phyloP scores from a whole-genome alignment of 2,888 invertebrate genomes.

The Temnothorax ravouxi region DNA sequence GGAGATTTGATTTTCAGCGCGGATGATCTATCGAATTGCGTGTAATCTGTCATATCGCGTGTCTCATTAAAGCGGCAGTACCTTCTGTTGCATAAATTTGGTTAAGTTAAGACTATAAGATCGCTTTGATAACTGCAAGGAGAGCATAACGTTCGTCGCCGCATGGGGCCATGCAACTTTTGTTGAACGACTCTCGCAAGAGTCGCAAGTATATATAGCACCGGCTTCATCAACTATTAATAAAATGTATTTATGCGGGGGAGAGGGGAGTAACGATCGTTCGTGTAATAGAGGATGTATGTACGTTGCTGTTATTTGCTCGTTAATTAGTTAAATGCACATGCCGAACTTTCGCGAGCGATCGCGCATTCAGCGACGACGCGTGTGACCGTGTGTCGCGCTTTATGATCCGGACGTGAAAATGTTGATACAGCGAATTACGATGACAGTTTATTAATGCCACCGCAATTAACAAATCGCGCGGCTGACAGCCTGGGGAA shows the following conservation, averaged over 20 bases:
- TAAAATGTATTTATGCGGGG: slow-evolving; percentile 28
- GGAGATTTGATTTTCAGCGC: background rate
- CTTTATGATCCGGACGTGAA: slow-evolving; percentile 2
- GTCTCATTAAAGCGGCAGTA: slow-evolving; percentile 16
- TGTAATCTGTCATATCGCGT: background rate
- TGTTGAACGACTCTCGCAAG: slow-evolving; percentile 4
- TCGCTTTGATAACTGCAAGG: slow-evolving; percentile 12
- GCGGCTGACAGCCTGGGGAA: background rate
- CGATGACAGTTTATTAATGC: slow-evolving; percentile 35
- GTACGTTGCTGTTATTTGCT: slow-evolving; percentile 38
- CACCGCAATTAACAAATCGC: slow-evolving; percentile 30
- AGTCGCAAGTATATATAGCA: background rate
- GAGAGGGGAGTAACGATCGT: background rate
- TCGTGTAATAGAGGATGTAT: slow-evolving; percentile 22
- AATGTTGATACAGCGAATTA: slow-evolving; percentile 29
- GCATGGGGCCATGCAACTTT: slow-evolving; percentile 13
- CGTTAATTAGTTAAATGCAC: slow-evolving; percentile 48
- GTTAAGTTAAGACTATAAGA: slow-evolving; percentile 5
- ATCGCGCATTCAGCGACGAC: slow-evolving; percentile 12
- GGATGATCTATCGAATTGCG: background rate
- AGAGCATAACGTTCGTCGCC: background rate
- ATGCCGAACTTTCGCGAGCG: slow-evolving; percentile 27
- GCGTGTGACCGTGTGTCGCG: slow-evolving; percentile 1
- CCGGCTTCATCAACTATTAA: slow-evolving; percentile 31
- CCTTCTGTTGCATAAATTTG: slow-evolving; percentile 1